These are phyloP conservation scores for Himalopsyche phryganea DNA, from an alignment of 1,140 invertebrate species.

Conservation along the genomic window DNA sequence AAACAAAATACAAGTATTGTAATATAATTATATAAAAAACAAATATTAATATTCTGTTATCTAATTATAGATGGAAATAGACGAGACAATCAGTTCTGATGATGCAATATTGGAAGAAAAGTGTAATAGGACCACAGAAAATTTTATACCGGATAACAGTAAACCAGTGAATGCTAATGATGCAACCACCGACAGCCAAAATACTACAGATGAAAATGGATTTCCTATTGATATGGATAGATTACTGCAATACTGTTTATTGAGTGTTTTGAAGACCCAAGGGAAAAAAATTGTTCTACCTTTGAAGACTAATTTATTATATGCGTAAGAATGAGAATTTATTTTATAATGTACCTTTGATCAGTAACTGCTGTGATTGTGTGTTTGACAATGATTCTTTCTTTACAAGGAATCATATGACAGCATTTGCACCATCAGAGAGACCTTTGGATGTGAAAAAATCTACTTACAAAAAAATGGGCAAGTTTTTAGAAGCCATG, in stretches of 20 bases:
- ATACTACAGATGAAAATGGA: slow-evolving; percentile 37
- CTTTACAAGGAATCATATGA: slow-evolving; percentile 73
- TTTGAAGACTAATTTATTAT: slow-evolving; percentile 47
- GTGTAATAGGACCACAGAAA: neutral
- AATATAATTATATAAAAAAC: too few species aligned
- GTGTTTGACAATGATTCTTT: neutral
- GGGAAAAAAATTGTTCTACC: slow-evolving; percentile 57
- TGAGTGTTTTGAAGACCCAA: slow-evolving; percentile 69
- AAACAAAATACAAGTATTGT: too few species aligned
- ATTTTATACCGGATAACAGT: neutral
- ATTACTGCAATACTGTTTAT: slow-evolving; percentile 71
- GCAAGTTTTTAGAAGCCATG: slow-evolving; percentile 73
- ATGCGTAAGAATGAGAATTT: slow-evolving; percentile 39
- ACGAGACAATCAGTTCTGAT: slow-evolving; percentile 12
- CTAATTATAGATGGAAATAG: slow-evolving; percentile 9
- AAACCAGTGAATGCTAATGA: neutral
- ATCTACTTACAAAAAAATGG: slow-evolving; percentile 84
- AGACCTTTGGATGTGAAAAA: slow-evolving; percentile 81
- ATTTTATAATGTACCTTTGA: too few species aligned
- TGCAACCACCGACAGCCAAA: neutral
- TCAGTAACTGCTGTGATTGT: neutral
- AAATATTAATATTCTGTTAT: too few species aligned
- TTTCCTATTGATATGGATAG: slow-evolving; percentile 66
- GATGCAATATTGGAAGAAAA: neutral
- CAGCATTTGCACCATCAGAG: slow-evolving; percentile 65